Evolutionary conservation across 2,888 invertebrate species (phyloP).

Genomic region (Drepana falcataria): DNA sequence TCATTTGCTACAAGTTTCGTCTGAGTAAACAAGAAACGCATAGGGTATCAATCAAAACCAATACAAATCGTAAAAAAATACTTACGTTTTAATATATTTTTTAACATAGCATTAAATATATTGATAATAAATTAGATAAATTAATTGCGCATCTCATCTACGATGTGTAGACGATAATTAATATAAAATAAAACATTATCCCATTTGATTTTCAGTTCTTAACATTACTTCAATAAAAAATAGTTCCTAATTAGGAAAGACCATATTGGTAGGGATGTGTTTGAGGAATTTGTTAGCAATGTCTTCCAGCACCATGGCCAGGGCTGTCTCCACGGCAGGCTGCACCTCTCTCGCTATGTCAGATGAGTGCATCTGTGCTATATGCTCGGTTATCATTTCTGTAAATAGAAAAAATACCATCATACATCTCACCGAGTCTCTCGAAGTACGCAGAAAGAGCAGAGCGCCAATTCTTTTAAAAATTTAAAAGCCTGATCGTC

Average conservation of each 20-base stretch:
- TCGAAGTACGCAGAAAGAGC: not conserved
- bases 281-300: conserved; percentile 77
- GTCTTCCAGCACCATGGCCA: conserved; percentile 78
- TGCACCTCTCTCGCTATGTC: conserved; percentile 77
- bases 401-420: conserved; percentile 19
- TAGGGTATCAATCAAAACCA: too few relatives aligned
- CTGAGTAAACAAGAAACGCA: too few relatives aligned
- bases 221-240: not conserved
- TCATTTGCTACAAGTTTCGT: too few relatives aligned
- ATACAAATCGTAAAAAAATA: too few relatives aligned
- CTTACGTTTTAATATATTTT: too few relatives aligned
- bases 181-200: too few relatives aligned
- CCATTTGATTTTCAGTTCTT: too few relatives aligned
- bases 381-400: conserved; percentile 80
- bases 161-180: too few relatives aligned
- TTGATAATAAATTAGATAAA: not conserved
- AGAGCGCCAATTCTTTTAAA: too few relatives aligned
- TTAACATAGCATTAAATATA: too few relatives aligned
- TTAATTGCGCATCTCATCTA: not conserved
- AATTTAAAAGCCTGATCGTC: too few relatives aligned
- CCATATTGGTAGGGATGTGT: conserved; percentile 64
- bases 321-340: conserved; percentile 79
- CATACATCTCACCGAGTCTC: not conserved
- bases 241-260: conserved; percentile 53
- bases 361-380: conserved; percentile 77